Percentiles rank a stretch among this genome's conserved stretches.
Conservation (phyloP, 2,797 vertebrate species). For the Synaphobranchus kaupii region DNA sequence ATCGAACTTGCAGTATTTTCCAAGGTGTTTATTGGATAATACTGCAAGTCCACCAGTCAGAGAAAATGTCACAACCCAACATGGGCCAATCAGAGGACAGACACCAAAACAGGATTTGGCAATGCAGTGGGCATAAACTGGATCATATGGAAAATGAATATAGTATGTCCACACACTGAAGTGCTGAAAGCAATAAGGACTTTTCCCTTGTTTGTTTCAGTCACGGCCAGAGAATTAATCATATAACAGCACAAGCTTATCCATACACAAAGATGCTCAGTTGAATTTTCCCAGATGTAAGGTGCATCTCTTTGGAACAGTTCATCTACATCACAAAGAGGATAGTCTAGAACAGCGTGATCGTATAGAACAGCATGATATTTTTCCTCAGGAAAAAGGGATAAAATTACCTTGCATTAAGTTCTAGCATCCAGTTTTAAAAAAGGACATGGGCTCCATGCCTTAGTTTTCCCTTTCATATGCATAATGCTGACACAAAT, state of each 20-base stretch:
- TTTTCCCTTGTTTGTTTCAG: not conserved
- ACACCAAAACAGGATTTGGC: not conserved
- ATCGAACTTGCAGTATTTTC: not conserved
- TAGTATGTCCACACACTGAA: not conserved
- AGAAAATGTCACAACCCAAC: not conserved
- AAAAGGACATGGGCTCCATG: not conserved
- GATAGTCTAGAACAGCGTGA: not conserved
- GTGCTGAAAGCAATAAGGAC: not conserved
- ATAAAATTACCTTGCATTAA: not conserved
- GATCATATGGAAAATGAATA: not conserved
- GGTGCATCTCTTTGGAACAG: not conserved
- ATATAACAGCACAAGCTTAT: not conserved
- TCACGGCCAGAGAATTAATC: not conserved
- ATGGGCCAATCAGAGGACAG: not conserved
- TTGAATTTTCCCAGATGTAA: not conserved
- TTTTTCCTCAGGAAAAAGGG: not conserved
- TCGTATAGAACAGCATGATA: not conserved
- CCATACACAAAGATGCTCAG: not conserved
- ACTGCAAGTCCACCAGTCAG: not conserved
- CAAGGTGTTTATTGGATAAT: not conserved
- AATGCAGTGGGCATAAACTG: not conserved
- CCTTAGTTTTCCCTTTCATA: not conserved
- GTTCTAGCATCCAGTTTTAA: conserved; percentile 1
- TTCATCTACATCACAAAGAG: not conserved
- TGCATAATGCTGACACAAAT: not conserved